Percentiles rank a stretch among this genome's conserved stretches.
Evolutionary conservation across 2,797 vertebrate species (phyloP).

Genomic region (Rhincodon typus): DNA sequence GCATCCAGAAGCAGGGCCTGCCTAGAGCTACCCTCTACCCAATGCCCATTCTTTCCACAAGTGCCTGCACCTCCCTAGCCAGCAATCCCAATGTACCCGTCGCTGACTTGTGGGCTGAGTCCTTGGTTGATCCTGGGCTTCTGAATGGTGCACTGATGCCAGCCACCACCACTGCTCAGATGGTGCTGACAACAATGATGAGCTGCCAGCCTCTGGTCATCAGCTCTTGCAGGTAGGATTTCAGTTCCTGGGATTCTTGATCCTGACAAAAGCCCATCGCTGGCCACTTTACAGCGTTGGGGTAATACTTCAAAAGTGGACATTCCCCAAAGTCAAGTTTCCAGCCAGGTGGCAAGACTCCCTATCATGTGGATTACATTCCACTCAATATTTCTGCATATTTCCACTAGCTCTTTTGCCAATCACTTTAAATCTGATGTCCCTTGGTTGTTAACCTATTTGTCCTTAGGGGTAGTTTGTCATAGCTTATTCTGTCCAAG

Average conservation of each 20-base stretch:
- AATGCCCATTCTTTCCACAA: background rate
- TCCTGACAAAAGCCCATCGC: too few relatives aligned
- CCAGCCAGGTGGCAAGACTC: background rate
- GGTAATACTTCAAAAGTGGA: background rate
- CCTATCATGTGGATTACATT: background rate
- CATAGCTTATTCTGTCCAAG: background rate
- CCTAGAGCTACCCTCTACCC: too few relatives aligned
- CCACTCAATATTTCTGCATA: background rate
- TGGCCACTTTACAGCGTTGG: too few relatives aligned
- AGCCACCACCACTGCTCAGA: background rate
- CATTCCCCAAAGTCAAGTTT: background rate
- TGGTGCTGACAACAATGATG: background rate
- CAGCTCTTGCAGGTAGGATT: background rate
- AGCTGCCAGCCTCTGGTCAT: background rate
- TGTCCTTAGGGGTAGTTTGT: background rate
- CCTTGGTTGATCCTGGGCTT: background rate
- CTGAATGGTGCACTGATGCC: background rate
- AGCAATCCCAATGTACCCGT: too few relatives aligned
- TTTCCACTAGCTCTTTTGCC: background rate
- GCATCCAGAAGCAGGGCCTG: background rate
- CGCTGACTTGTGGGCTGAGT: background rate
- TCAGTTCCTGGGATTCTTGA: too few relatives aligned
- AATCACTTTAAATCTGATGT: background rate
- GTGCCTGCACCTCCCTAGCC: background rate
- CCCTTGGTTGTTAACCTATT: background rate